Conservation (phyloP, 2,888 invertebrate species). For the Scaptomyza flava region DNA sequence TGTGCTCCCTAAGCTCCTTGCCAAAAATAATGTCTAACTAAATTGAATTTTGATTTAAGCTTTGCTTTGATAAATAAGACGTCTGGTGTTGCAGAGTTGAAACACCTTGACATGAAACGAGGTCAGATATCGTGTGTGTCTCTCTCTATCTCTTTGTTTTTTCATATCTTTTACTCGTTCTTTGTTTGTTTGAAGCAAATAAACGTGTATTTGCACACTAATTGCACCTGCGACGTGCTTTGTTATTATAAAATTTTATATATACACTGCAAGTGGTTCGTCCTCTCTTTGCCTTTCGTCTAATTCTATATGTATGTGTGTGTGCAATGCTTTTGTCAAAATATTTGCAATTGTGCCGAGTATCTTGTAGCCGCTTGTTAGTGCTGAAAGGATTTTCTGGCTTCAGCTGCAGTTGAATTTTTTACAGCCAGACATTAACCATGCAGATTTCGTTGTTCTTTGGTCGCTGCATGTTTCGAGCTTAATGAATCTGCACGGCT, state of each 20-base stretch:
- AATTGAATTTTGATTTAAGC: slow-evolving; percentile 67
- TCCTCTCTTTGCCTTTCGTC: slow-evolving; percentile 42
- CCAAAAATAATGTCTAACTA: slow-evolving; percentile 31
- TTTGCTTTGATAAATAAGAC: slow-evolving; percentile 29
- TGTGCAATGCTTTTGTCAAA: slow-evolving; percentile 62
- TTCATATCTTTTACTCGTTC: slow-evolving; percentile 21
- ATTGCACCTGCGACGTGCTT: slow-evolving; percentile 80
- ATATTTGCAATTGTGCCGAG: slow-evolving; percentile 53
- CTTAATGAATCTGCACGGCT: slow-evolving; percentile 59
- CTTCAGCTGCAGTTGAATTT: slow-evolving; percentile 49
- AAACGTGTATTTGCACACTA: slow-evolving; percentile 79
- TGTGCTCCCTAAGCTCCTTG: slow-evolving; percentile 32
- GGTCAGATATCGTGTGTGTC: slow-evolving; percentile 55
- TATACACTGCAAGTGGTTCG: slow-evolving; percentile 61
- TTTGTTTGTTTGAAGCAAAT: slow-evolving; percentile 63
- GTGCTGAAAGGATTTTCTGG: slow-evolving; percentile 59
- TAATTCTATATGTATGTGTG: slow-evolving; percentile 15
- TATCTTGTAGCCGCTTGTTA: slow-evolving; percentile 58
- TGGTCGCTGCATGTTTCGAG: slow-evolving; percentile 51
- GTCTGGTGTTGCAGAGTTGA: slow-evolving; percentile 24
- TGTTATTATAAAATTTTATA: slow-evolving; percentile 77
- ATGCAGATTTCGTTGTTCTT: slow-evolving; percentile 56
- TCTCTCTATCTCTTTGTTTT: not conserved
- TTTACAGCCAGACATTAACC: slow-evolving; percentile 61
- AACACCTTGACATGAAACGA: slow-evolving; percentile 62